Conservation (phyloP, 1,140 invertebrate genomes). For the Drosophila nannoptera region DNA sequence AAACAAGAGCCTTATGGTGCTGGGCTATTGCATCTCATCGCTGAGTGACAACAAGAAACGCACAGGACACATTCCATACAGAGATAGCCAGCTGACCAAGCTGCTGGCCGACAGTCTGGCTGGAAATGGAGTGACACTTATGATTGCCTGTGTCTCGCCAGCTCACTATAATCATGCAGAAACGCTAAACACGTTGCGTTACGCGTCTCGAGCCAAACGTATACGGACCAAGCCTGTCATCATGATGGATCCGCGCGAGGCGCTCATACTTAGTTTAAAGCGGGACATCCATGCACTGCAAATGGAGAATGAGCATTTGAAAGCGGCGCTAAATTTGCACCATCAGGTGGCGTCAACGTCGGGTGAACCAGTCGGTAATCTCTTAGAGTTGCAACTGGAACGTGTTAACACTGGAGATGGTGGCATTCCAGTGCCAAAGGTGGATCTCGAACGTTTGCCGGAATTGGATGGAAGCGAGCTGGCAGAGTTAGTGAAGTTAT, state of each 20-base stretch:
- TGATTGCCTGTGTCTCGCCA: slow-evolving; percentile 96
- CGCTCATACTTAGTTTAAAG: slow-evolving; percentile 93
- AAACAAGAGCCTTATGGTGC: slow-evolving; percentile 96
- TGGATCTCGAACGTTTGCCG: slow-evolving; percentile 86
- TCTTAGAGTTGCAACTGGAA: slow-evolving; percentile 59
- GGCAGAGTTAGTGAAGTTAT: slow-evolving; percentile 87
- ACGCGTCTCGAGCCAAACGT: slow-evolving; percentile 91
- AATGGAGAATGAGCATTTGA: slow-evolving; percentile 94
- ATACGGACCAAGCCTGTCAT: slow-evolving; percentile 93
- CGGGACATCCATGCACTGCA: slow-evolving; percentile 92
- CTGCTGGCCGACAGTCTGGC: slow-evolving; percentile 95
- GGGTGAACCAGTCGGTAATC: slow-evolving; percentile 22
- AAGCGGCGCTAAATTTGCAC: slow-evolving; percentile 85
- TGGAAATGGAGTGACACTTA: slow-evolving; percentile 94
- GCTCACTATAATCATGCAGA: slow-evolving; percentile 92
- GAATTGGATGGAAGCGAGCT: slow-evolving; percentile 86
- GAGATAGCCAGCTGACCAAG: slow-evolving; percentile 96
- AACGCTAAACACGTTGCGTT: slow-evolving; percentile 93
- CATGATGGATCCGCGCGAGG: slow-evolving; percentile 96
- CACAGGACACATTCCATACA: slow-evolving; percentile 92
- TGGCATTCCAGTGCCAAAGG: slow-evolving; percentile 79
- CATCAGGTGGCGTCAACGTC: slow-evolving; percentile 47
- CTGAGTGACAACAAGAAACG: slow-evolving; percentile 91
- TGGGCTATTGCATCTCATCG: slow-evolving; percentile 96
- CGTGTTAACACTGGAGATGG: slow-evolving; percentile 49